Percentiles rank a stretch among this genome's conserved stretches.
phyloP scores from a whole-genome alignment of 1,140 invertebrate species.

The Eupristina koningsbergeri region DNA sequence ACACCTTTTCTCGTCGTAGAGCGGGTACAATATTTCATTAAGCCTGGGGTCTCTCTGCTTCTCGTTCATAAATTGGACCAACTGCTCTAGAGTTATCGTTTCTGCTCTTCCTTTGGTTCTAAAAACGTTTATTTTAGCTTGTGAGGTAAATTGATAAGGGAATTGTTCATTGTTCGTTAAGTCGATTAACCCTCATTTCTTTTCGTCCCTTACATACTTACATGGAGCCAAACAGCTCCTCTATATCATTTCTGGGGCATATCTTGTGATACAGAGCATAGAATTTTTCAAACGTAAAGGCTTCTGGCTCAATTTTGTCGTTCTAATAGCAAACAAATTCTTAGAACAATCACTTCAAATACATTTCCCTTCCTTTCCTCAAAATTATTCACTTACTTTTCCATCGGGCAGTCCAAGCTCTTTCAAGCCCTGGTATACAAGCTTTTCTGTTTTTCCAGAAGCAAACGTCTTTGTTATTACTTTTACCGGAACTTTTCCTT shows the following conservation, averaged over 20 bases:
- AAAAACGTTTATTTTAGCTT: slow-evolving; percentile 51
- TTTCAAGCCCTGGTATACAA: slow-evolving; percentile 96
- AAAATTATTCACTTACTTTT: slow-evolving; percentile 78
- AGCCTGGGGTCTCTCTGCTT: slow-evolving; percentile 97
- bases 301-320: slow-evolving; percentile 93
- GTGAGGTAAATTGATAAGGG: neutral
- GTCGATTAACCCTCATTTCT: neutral
- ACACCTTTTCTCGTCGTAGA: slow-evolving; percentile 95
- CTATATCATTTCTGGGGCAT: slow-evolving; percentile 98
- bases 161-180: slow-evolving; percentile 38
- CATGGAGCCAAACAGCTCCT: slow-evolving; percentile 97
- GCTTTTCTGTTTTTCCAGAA: slow-evolving; percentile 97
- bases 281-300: slow-evolving; percentile 99
- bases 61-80: slow-evolving; percentile 97
- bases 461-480: slow-evolving; percentile 97
- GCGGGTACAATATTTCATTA: slow-evolving; percentile 98
- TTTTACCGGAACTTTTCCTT: slow-evolving; percentile 97
- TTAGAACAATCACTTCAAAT: neutral
- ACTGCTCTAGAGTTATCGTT: slow-evolving; percentile 85
- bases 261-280: slow-evolving; percentile 98
- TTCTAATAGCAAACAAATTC: slow-evolving; percentile 72
- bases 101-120: slow-evolving; percentile 92
- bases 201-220: slow-evolving; percentile 77
- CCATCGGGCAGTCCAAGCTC: slow-evolving; percentile 95
- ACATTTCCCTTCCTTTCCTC: neutral